These are phyloP conservation scores for Drosophila anceps DNA, from an alignment of 2,888 invertebrate genomes.

Conservation along the genomic window DNA sequence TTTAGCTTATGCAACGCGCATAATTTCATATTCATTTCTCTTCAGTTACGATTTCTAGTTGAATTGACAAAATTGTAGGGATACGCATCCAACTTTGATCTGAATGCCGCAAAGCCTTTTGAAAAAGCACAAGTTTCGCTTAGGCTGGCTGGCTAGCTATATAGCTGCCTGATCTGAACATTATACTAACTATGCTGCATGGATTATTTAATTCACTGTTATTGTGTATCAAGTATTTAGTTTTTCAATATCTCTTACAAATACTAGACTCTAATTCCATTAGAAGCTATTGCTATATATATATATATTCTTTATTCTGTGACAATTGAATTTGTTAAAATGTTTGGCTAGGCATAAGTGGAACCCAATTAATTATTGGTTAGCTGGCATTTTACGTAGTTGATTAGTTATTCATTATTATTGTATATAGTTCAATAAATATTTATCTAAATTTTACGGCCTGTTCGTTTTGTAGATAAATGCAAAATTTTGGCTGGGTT, in stretches of 20 bases:
- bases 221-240: slow-evolving; percentile 41
- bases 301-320: slow-evolving; percentile 6
- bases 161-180: slow-evolving; percentile 26
- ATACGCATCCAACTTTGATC: slow-evolving; percentile 30
- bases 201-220: slow-evolving; percentile 27
- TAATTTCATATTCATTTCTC: slow-evolving; percentile 20
- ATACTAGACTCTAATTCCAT: slow-evolving; percentile 61
- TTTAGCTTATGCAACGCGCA: no score
- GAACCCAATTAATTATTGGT: slow-evolving; percentile 40
- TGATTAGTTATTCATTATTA: slow-evolving; percentile 28
- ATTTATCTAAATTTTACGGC: slow-evolving; percentile 51
- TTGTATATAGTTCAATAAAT: slow-evolving; percentile 65
- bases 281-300: slow-evolving; percentile 48
- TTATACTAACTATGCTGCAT: slow-evolving; percentile 39
- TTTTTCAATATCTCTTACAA: slow-evolving; percentile 37
- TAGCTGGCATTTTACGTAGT: slow-evolving; percentile 35
- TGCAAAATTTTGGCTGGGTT: slow-evolving; percentile 75
- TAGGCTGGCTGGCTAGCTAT: slow-evolving; percentile 4
- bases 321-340: slow-evolving; percentile 35
- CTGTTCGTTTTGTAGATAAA: slow-evolving; percentile 67
- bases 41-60: slow-evolving; percentile 18
- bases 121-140: slow-evolving; percentile 54
- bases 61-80: slow-evolving; percentile 78
- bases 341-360: slow-evolving; percentile 50
- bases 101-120: slow-evolving; percentile 56